A percentile compares a stretch with the other conserved stretches of the same genome.
Evolutionary conservation across 2,888 invertebrate species (phyloP).

Genomic region (Phalangium opilio): DNA sequence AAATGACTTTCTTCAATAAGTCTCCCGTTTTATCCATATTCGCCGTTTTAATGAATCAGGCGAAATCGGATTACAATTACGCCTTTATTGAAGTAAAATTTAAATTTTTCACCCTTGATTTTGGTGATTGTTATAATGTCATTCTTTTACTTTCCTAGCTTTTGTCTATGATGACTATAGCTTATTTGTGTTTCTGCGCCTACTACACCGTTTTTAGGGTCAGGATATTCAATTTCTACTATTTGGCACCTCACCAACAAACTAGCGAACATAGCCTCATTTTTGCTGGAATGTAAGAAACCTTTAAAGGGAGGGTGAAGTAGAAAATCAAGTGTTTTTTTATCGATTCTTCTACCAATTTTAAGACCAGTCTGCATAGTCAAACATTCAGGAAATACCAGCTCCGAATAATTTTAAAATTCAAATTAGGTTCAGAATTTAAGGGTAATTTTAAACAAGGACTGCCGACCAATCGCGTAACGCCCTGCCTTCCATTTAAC

Average conservation of each 20-base stretch:
- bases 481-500: too few relatives aligned
- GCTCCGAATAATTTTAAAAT: too few relatives aligned
- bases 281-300: constrained; percentile 82
- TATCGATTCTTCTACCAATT: too few relatives aligned
- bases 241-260: constrained; percentile 91
- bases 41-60: constrained; percentile 76
- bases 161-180: constrained; percentile 74
- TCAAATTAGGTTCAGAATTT: too few relatives aligned
- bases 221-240: constrained; percentile 86
- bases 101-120: neutral
- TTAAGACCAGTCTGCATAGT: too few relatives aligned
- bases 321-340: too few relatives aligned
- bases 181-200: constrained; percentile 92
- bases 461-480: too few relatives aligned
- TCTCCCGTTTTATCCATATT: constrained; percentile 86
- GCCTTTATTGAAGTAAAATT: constrained; percentile 70
- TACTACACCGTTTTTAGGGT: constrained; percentile 96
- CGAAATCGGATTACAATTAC: constrained; percentile 71
- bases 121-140: neutral
- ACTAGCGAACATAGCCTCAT: constrained; percentile 98
- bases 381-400: too few relatives aligned
- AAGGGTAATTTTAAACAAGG: too few relatives aligned
- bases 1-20: constrained; percentile 91
- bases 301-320: too few relatives aligned
- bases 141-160: constrained; percentile 44